These are phyloP conservation scores for Mesoligia furuncula DNA, from an alignment of 2,888 invertebrate species.

Conservation along the genomic window DNA sequence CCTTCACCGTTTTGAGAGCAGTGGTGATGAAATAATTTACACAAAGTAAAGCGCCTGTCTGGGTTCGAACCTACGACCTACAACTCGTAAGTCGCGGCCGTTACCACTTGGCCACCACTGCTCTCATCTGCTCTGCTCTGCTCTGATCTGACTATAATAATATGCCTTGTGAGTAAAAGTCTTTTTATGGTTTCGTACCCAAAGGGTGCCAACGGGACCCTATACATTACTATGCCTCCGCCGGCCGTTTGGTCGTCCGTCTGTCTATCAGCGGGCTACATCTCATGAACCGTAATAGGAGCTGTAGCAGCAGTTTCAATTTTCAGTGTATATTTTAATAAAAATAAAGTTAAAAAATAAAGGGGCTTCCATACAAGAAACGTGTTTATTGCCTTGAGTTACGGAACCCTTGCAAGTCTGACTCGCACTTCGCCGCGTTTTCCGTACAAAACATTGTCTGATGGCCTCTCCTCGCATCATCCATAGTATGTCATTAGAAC, in stretches of 20 bases:
- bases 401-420: background rate
- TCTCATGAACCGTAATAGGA: no score
- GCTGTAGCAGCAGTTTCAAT: background rate
- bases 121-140: no score
- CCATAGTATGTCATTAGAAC: background rate
- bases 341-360: no score
- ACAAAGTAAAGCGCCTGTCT: no score
- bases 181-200: background rate
- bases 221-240: background rate
- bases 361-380: background rate
- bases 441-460: background rate
- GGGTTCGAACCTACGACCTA: no score
- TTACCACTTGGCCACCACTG: no score
- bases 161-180: background rate
- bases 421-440: background rate
- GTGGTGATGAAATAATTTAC: no score
- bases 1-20: no score
- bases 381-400: background rate
- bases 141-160: no score
- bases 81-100: no score
- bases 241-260: background rate
- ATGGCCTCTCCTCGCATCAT: background rate
- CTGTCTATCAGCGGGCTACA: background rate
- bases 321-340: background rate
- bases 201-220: background rate